Percentiles rank a stretch among this genome's conserved stretches.
Evolutionary conservation across 2,888 invertebrate genomes (phyloP).

Genomic region (Pandemis heparana): DNA sequence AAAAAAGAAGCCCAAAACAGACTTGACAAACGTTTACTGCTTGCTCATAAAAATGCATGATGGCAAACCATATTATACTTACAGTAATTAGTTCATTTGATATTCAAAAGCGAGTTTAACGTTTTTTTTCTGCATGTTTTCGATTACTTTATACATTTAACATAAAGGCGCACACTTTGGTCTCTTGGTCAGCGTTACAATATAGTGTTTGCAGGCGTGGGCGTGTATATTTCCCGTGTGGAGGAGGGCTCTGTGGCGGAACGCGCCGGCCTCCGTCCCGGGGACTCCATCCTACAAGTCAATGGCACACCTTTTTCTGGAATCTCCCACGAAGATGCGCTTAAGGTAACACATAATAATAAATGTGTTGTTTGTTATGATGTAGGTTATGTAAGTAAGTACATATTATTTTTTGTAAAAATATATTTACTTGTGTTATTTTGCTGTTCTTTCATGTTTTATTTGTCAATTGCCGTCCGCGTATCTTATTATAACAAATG

Average conservation of each 20-base stretch:
- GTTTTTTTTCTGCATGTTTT: slow-evolving; percentile 32
- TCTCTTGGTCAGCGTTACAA: slow-evolving; percentile 43
- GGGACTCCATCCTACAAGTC: slow-evolving; percentile 97
- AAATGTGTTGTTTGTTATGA: background rate
- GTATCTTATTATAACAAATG: background rate
- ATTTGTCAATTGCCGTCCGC: background rate
- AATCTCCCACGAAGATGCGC: slow-evolving; percentile 96
- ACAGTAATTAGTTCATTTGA: slow-evolving; percentile 10
- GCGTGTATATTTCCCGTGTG: slow-evolving; percentile 96
- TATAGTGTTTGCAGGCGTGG: slow-evolving; percentile 88
- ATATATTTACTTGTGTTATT: background rate
- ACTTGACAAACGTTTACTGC: slow-evolving; percentile 1
- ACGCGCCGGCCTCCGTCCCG: slow-evolving; percentile 94
- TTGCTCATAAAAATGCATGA: slow-evolving; percentile 14
- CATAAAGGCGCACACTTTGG: slow-evolving; percentile 4
- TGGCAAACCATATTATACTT: slow-evolving; percentile 16
- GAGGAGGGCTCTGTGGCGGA: slow-evolving; percentile 96
- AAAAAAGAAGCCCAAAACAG: slow-evolving; percentile 2
- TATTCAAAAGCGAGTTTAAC: slow-evolving; percentile 1
- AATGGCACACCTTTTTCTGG: slow-evolving; percentile 97
- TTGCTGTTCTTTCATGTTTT: background rate
- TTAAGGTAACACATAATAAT: slow-evolving; percentile 88
- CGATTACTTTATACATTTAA: slow-evolving; percentile 17
- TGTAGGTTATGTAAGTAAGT: too few species aligned
- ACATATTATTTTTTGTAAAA: background rate